Conservation (phyloP, 35 echinoderm and acorn worm species). For the Patiria miniata region DNA sequence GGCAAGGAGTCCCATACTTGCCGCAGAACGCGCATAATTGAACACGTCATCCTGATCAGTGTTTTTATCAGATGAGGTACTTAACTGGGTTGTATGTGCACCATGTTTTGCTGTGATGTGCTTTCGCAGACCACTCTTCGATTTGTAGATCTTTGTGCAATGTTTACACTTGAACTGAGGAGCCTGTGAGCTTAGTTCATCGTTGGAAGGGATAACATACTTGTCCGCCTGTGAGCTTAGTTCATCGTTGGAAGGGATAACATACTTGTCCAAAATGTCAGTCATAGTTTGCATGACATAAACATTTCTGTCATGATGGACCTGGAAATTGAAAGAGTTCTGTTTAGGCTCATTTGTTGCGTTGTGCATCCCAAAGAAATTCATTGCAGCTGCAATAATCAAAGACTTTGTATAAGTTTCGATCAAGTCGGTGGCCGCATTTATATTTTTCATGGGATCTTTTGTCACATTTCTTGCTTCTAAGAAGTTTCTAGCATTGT, state of each 20-base stretch:
- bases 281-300: neutral
- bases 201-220: too few relatives aligned
- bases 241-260: neutral
- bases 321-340: neutral
- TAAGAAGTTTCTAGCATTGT: too few relatives aligned
- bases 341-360: neutral
- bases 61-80: neutral
- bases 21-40: conserved; percentile 20
- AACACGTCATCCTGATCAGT: neutral
- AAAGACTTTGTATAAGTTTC: too few relatives aligned
- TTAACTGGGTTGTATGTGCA: too few relatives aligned
- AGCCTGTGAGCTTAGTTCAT: neutral
- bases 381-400: neutral
- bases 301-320: neutral
- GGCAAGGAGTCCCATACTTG: conserved; percentile 39
- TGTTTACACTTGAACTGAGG: neutral
- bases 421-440: too few relatives aligned
- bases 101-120: neutral
- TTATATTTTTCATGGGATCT: too few relatives aligned
- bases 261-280: neutral
- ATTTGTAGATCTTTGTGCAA: neutral
- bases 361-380: neutral
- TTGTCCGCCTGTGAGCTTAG: neutral
- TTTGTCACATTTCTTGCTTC: too few relatives aligned
- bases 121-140: neutral